These are phyloP conservation scores for Adelphocoris suturalis DNA, from an alignment of 2,888 invertebrate genomes.

Conservation along the genomic window DNA sequence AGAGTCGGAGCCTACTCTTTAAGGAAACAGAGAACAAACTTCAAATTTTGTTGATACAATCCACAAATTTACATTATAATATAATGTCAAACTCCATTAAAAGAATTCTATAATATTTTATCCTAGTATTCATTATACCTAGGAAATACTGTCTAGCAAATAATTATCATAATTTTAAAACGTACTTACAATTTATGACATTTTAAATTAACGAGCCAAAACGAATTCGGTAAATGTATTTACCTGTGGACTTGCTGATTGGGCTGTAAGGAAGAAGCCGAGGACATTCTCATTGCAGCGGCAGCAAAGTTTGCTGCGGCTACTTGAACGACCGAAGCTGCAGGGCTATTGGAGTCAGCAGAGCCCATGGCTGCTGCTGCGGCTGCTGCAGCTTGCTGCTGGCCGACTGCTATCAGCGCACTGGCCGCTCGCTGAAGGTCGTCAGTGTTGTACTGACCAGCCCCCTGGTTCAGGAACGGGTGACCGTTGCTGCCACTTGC, in stretches of 20 bases:
- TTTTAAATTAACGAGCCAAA: too few species aligned
- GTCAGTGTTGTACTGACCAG: slow-evolving; percentile 77
- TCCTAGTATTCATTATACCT: too few species aligned
- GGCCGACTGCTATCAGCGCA: slow-evolving; percentile 76
- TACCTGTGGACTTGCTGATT: slow-evolving; percentile 76
- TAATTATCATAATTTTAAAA: too few species aligned
- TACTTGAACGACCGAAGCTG: slow-evolving; percentile 84
- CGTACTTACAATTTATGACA: too few species aligned
- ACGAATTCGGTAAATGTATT: background rate
- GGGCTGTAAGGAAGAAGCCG: slow-evolving; percentile 76
- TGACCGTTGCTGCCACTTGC: slow-evolving; percentile 75
- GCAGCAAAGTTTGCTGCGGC: slow-evolving; percentile 88
- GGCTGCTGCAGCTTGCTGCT: slow-evolving; percentile 79
- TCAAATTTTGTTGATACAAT: too few species aligned
- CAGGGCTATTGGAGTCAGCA: slow-evolving; percentile 79
- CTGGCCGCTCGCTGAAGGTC: slow-evolving; percentile 77
- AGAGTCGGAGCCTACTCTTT: too few species aligned
- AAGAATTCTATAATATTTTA: too few species aligned
- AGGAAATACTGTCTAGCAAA: too few species aligned
- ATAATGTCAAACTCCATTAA: too few species aligned
- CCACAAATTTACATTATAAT: too few species aligned
- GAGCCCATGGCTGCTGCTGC: slow-evolving; percentile 82
- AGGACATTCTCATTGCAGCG: slow-evolving; percentile 84
- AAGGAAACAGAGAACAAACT: too few species aligned
- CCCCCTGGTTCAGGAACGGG: slow-evolving; percentile 75